These are phyloP conservation scores for Cheilosia vulpina DNA, from an alignment of 2,888 invertebrate genomes.

Conservation along the genomic window DNA sequence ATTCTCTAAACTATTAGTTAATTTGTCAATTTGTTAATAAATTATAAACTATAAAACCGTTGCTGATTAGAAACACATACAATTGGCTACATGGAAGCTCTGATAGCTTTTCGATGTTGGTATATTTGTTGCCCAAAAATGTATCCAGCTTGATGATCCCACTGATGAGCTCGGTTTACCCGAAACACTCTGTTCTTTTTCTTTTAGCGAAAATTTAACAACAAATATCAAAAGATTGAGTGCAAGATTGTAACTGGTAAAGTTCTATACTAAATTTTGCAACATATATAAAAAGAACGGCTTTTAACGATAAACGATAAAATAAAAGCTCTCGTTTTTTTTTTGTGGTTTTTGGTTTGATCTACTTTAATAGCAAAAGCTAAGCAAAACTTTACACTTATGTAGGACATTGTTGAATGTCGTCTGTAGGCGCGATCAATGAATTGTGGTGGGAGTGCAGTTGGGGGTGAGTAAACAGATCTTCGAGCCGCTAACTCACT, in stretches of 20 bases:
- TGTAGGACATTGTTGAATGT: constrained; percentile 83
- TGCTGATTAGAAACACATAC: no score
- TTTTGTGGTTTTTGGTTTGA: constrained; percentile 5
- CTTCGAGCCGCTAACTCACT: constrained; percentile 77
- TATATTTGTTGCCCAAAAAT: no score
- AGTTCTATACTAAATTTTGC: constrained; percentile 35
- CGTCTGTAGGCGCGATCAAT: constrained; percentile 79
- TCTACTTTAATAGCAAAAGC: constrained; percentile 32
- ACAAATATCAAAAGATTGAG: constrained; percentile 37
- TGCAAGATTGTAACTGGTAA: constrained; percentile 37
- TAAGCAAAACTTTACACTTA: constrained; percentile 82
- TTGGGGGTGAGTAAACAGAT: constrained; percentile 81
- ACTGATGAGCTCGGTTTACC: neutral
- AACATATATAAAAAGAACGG: constrained; percentile 17
- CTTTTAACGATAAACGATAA: constrained; percentile 13
- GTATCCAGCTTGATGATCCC: no score
- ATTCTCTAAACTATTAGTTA: no score
- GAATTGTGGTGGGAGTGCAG: constrained; percentile 79
- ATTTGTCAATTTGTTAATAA: no score
- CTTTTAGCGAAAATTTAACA: constrained; percentile 22
- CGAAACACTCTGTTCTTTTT: neutral
- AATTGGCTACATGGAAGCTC: no score
- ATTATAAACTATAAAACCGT: no score
- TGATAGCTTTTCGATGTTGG: no score
- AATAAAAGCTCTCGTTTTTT: constrained; percentile 9